Percentiles rank a stretch among this genome's conserved stretches.
These are phyloP conservation scores for Suncus etruscus DNA, from an alignment of 2,113 vertebrate species.

Conservation along the genomic window DNA sequence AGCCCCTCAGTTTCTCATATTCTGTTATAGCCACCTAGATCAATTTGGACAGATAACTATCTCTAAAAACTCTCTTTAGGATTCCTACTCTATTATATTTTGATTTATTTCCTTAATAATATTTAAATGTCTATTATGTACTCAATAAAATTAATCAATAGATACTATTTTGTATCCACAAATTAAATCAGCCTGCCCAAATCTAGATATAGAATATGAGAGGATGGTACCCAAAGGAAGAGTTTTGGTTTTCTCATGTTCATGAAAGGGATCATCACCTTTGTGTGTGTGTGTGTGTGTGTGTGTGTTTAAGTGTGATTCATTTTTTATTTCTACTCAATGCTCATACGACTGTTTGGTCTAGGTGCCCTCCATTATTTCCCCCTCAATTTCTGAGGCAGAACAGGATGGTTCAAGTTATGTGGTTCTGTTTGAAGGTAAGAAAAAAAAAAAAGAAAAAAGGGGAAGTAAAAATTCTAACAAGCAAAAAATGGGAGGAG, in stretches of 20 bases:
- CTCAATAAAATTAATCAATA: background rate
- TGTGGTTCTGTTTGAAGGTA: no score
- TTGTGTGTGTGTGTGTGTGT: background rate
- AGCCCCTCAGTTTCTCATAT: background rate
- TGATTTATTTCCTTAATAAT: background rate
- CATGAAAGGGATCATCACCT: background rate
- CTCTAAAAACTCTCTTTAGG: background rate
- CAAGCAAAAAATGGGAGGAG: no score
- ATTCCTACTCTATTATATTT: no score
- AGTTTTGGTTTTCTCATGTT: conserved; percentile 10
- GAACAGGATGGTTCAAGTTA: no score
- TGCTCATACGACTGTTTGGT: no score
- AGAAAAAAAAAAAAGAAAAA: no score
- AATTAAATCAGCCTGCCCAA: background rate
- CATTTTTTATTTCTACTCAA: no score
- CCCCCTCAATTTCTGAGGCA: no score
- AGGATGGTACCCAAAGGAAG: background rate
- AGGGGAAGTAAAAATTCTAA: no score
- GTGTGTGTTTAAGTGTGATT: no score
- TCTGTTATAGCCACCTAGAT: conserved; percentile 19
- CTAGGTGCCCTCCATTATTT: no score
- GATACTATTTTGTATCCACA: background rate
- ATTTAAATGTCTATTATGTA: background rate
- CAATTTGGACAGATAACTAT: background rate
- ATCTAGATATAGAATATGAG: background rate